Evolutionary conservation across 2,113 vertebrate genomes (phyloP), one percentile per base, ranked within the genome.

Genomic region (Galeopterus variegatus): DNA sequence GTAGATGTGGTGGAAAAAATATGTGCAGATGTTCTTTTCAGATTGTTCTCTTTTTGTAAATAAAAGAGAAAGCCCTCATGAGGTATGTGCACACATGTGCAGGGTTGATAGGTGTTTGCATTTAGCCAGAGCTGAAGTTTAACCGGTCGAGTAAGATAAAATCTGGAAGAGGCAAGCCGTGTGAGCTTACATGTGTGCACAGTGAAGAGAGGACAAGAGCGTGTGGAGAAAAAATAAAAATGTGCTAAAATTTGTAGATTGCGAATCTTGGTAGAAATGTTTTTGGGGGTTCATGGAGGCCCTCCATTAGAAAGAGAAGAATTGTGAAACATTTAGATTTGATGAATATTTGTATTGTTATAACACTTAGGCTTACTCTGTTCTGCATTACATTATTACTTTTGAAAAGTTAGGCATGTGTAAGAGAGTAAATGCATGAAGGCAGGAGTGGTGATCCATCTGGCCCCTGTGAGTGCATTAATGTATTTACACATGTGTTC

Each of bases 271-370:
- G 18, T n/a, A 70, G 52, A 12, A 50, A 58, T n/a, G 33, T 54
- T n/a, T 6, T n/a, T 70, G 45, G 3, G 15, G 4, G 41, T 6
- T 15, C 1, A 12, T 1, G 24, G 83, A 36, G 9, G 6, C 2
- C 28, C 67, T 8, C 28, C 9, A 24, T 62, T 67, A 90, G 36
- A 48, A 70, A 64, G 12, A 52, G 15, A 50, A 64, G 41, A 45
- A 64, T 77, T 56, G 31, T 10, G 1, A 67, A 50, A 31, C 19
- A 2, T 4, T 77, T 26, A 41, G 14, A 41, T 19, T 33, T 65
- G 48, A 54, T 76, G 5, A 1, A 13, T 64, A 62, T 62, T n/a
- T 84, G 14, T 8, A 54, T 70, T 64, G 15, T 64, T 14, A 0
- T 33, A 48, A 50, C 13, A 31, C 31, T 84, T 31, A 33, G 33